Conservation (phyloP, 2,113 vertebrate genomes). For the Hypanus sabinus region DNA sequence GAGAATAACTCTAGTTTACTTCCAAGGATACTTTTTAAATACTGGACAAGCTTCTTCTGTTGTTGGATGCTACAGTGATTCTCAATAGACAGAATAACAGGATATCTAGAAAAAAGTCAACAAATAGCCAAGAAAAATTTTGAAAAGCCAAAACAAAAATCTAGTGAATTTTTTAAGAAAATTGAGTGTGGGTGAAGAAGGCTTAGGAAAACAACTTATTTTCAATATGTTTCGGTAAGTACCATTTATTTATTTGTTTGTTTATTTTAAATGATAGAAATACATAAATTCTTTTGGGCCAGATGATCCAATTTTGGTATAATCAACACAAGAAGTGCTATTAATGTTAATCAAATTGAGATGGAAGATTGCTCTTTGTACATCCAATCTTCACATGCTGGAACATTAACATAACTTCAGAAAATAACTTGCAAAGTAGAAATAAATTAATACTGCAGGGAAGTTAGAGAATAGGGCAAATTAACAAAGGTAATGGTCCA, state of each 20-base stretch:
- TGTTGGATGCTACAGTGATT: conserved; percentile 93
- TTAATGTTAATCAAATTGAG: background rate
- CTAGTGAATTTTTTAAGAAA: no score
- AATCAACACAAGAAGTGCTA: background rate
- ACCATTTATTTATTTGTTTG: no score
- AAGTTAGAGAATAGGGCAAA: background rate
- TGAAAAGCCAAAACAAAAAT: no score
- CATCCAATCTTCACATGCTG: background rate
- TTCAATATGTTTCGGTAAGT: background rate
- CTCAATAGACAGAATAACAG: conserved; percentile 88
- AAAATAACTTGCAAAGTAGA: background rate
- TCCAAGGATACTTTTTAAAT: conserved; percentile 80
- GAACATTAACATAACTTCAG: background rate
- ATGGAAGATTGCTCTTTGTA: background rate
- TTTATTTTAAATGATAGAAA: background rate
- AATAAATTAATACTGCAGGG: background rate
- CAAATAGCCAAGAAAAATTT: background rate
- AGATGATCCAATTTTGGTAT: background rate
- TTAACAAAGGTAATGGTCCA: background rate
- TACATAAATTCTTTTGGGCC: background rate
- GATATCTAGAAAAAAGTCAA: conserved; percentile 62
- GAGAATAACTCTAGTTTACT: conserved; percentile 81
- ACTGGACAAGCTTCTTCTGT: conserved; percentile 90
- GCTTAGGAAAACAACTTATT: background rate
- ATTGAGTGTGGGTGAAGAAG: no score